Evolutionary conservation across 2,888 invertebrate species (phyloP), one percentile per base, ranked within the genome.

Genomic region (Hipparchia sbordonii): DNA sequence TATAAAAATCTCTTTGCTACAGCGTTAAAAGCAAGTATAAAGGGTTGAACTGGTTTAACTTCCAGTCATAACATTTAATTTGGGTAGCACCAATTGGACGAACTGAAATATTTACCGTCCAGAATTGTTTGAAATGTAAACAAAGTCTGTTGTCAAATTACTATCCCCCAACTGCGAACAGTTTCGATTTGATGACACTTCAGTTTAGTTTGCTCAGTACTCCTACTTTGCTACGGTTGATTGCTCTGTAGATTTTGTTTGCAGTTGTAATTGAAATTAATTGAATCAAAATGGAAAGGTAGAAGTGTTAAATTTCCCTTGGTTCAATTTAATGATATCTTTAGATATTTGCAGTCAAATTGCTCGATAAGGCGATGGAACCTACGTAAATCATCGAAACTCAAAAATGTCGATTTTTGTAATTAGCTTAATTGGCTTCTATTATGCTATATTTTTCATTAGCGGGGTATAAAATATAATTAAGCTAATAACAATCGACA

Each of bases 171-270:
- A 69, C 52, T 70, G 56, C 62, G 63, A 63, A 56, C 70, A 56
- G 69, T 60, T 69, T 69, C 52, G 61, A 63, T 63, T 62, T 48
- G 70, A 70, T 70, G 70, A 52, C 70, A 70, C 70, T 70, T 56
- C 63, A 56, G 70, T 70, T 70, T 56, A 70, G 70, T 70, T 70
- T 70, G 62, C 70, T 23, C 23, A 56, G 62, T 13, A 61, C 69
- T 69, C 45, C n/a, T 70, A 48, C 63, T 70, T 70, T 54, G 62
- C 12, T 45, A 54, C 62, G 70, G 62, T 70, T 70, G 62, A 70
- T 70, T 70, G 56, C 56, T 70, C 62, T 70, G 70, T 63, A 46
- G 46, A 70, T 63, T 63, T 70, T 70, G 70, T 70, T 70, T 63
- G 63, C 39, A 39, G 10, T 48, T 39, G 46, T 52, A 61, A 39